Base-by-base conservation (phyloP, 2,888 invertebrate genomes). In the Clunio marinus region DNA sequence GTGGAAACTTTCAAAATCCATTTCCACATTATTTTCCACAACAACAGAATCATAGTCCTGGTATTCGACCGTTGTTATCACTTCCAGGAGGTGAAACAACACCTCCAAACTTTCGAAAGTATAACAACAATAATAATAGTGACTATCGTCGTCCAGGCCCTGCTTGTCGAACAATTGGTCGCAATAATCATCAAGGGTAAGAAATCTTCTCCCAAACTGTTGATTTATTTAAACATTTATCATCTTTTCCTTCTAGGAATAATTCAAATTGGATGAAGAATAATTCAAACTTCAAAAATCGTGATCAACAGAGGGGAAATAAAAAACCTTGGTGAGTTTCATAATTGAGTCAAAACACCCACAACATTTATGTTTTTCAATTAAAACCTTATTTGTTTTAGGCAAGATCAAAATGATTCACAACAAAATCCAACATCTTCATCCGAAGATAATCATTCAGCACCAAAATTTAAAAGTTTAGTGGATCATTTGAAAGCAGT, bases 401-500 rank as follows among this genome's bases (percentile, higher is more conserved):
- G 41, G 15, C 41, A 10, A n/a, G n/a, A 10, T 13, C 41, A 41
- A 13, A 51, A 17, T 17, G 51, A 51, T 51, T 22, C 5, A 51
- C 51, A n/a, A n/a, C n/a, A n/a, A n/a, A n/a, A n/a, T n/a, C n/a
- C 51, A 22, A 5, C 51, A 3, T 13, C 51, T 7, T 15, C 45
- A 45, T 15, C 15, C 4, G n/a, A n/a, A 7, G 22, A 8, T 20
- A 57, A 8, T 27, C n/a, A 27, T 13, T 2, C 57, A n/a, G n/a
- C n/a, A n/a, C 57, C 15, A 3, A 28, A 27, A 13, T 22, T 15
- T 1, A 66, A 27, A 28, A 66, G 66, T 66, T 13, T 66, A 1
- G 66, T 66, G 0, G 66, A 66, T n/a, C 51, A 55, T 15, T 20
- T 66, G 17, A 66, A 66, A 35, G 32, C 35, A 35, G 35, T 59